Base-by-base conservation (phyloP, 2,888 invertebrate species). In the Drosophila paramelanica region DNA sequence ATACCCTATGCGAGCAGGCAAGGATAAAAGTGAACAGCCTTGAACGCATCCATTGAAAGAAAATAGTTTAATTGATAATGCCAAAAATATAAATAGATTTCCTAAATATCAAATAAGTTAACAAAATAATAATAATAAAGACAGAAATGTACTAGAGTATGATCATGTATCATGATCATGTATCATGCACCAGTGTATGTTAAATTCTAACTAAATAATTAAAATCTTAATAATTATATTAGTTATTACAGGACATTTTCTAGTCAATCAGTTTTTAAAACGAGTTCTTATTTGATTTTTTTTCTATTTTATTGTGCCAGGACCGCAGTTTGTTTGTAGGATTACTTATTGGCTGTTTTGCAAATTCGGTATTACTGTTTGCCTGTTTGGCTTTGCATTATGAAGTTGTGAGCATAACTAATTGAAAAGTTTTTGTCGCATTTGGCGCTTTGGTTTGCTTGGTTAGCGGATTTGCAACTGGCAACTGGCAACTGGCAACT, bases 321-420 rank as follows among this genome's bases (percentile, higher is more conserved):
- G 51, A 39, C 25, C 56, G 47, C 49, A 67, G 69, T 74, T 75
- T 78, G 74, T 59, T 74, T 59, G 58, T 39, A 27, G 75, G 78
- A 75, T 78, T 78, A 75, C 75, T 87, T 78, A 84, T 72, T 69
- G 79, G 67, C 79, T 72, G 72, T 70, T 75, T 87, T 81, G 70
- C 87, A 75, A 78, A 87, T 86, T 86, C 47, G 64, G 53, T 53
- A 74, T 59, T 75, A 71, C 61, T 73, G 56, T 79, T 77, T 80
- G 66, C 67, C 47, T 59, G 62, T 47, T 79, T 82, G 86, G 67
- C 80, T 61, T 60, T 55, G 56, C 74, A 72, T 83, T 86, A 83
- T 83, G 73, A 81, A 88, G 88, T 72, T 83, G 89, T 88, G 75
- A 84, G 87, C 81, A 84, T 66, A 84, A 84, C 89, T 83, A 83